A percentile compares a stretch with the other conserved stretches of the same genome.
phyloP scores from a whole-genome alignment of 2,888 invertebrate species.

The Volucella zonaria region DNA sequence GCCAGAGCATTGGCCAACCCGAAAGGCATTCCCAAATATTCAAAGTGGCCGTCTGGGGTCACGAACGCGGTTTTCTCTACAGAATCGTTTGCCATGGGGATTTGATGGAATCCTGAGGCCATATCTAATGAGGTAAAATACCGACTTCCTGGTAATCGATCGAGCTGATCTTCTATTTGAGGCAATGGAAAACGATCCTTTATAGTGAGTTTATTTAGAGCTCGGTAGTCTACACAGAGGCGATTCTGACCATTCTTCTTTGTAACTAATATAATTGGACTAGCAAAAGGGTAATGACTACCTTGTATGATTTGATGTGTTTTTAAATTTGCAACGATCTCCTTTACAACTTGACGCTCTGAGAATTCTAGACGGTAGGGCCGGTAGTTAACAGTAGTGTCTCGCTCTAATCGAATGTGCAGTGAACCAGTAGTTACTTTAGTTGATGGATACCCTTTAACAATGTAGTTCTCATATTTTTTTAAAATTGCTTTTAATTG shows the following conservation, averaged over 20 bases:
- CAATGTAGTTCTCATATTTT: too few species aligned
- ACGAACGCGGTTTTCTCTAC: too few species aligned
- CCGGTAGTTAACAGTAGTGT: too few species aligned
- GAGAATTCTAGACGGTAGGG: not conserved
- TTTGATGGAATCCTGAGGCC: too few species aligned
- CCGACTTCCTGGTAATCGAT: too few species aligned
- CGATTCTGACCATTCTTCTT: slow-evolving; percentile 29
- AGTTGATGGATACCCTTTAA: too few species aligned
- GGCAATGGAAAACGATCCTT: not conserved
- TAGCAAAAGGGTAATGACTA: slow-evolving; percentile 35
- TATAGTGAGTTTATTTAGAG: slow-evolving; percentile 7
- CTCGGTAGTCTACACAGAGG: slow-evolving; percentile 35
- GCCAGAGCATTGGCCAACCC: slow-evolving; percentile 7
- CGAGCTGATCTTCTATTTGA: too few species aligned
- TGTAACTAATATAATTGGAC: slow-evolving; percentile 25
- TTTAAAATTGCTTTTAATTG: too few species aligned
- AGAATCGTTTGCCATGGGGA: too few species aligned
- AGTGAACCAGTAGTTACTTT: too few species aligned
- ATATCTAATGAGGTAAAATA: too few species aligned
- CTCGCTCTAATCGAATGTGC: too few species aligned
- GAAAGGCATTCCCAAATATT: slow-evolving; percentile 21
- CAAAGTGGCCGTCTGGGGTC: not conserved
- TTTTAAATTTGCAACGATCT: slow-evolving; percentile 30
- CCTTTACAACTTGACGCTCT: slow-evolving; percentile 32
- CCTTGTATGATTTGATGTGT: slow-evolving; percentile 19